These are phyloP conservation scores for Laothoe populi DNA, from an alignment of 2,888 invertebrate species.

Conservation along the genomic window DNA sequence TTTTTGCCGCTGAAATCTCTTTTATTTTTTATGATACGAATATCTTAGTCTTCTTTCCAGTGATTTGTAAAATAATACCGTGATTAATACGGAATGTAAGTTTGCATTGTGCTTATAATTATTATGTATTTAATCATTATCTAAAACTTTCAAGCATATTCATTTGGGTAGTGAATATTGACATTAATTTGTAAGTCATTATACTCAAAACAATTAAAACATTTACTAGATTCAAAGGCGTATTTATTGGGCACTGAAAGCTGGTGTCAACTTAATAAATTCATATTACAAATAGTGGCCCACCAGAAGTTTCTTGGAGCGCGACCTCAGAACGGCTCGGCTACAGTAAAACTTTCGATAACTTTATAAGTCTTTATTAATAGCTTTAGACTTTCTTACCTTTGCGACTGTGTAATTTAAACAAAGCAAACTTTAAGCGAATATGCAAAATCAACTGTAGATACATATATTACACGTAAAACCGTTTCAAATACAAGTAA, in stretches of 20 bases:
- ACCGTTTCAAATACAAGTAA: constrained; percentile 43
- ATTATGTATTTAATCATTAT: no score
- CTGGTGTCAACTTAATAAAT: constrained; percentile 67
- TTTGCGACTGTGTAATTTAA: constrained; percentile 26
- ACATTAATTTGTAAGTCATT: neutral
- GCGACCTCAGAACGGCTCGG: constrained; percentile 69
- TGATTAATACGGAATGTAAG: no score
- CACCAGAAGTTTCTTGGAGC: constrained; percentile 78
- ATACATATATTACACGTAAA: constrained; percentile 16
- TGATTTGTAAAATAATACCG: neutral
- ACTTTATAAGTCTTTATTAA: constrained; percentile 81
- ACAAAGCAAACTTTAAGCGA: neutral
- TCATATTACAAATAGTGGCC: constrained; percentile 79
- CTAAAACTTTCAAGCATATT: no score
- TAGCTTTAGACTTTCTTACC: constrained; percentile 68
- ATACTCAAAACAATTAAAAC: no score
- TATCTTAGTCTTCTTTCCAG: constrained; percentile 4
- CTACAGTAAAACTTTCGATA: constrained; percentile 73
- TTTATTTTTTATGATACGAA: constrained; percentile 34
- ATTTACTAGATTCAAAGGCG: neutral
- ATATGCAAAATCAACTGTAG: neutral
- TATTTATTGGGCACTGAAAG: constrained; percentile 38
- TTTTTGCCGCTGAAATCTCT: constrained; percentile 68
- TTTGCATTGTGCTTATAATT: no score
- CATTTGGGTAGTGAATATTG: no score